phyloP scores from a whole-genome alignment of 2,113 vertebrate genomes.

The Alexandromys fortis region DNA sequence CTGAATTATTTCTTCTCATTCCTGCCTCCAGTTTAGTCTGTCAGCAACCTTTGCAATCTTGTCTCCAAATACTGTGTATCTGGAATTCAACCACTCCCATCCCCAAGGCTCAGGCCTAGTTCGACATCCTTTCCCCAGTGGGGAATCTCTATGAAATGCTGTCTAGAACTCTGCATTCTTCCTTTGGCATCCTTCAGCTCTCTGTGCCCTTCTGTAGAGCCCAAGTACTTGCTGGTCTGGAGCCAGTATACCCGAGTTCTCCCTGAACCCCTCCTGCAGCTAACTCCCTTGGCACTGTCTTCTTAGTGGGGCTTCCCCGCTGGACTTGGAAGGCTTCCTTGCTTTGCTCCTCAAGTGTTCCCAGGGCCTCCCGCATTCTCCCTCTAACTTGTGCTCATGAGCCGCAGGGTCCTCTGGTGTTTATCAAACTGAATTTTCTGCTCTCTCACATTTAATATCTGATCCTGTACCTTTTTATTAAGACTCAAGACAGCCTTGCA shows the following conservation, averaged over 20 bases:
- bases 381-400: neutral
- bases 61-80: neutral
- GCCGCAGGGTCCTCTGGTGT: neutral
- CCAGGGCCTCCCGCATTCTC: neutral
- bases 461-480: neutral
- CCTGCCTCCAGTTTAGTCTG: neutral
- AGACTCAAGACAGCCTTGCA: neutral
- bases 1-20: neutral
- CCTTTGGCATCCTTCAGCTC: neutral
- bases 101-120: neutral
- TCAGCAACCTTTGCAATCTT: neutral
- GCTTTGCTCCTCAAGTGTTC: too few species aligned
- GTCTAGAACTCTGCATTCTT: neutral
- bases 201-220: neutral
- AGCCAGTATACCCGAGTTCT: neutral
- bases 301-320: too few species aligned
- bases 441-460: neutral
- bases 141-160: neutral
- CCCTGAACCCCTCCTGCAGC: rapidly evolving
- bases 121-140: neutral
- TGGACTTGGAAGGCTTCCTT: neutral
- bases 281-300: too few species aligned
- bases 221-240: neutral
- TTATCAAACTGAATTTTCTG: neutral
- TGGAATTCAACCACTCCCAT: neutral